Evolutionary conservation across 2,113 vertebrate species (phyloP).

Genomic region (Carassius carassius): DNA sequence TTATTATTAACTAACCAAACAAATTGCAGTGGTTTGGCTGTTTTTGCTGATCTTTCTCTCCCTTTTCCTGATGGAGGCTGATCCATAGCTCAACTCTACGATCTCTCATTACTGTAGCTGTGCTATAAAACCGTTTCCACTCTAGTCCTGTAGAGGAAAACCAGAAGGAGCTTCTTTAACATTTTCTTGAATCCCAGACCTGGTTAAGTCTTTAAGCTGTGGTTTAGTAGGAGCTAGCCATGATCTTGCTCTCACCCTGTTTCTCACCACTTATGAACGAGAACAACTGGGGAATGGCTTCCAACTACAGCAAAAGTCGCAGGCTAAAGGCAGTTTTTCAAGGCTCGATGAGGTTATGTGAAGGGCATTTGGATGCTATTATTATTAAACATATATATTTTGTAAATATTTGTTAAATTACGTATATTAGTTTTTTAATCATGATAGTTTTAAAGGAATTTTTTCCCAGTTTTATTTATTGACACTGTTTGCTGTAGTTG

Average conservation of each 20-base stretch:
- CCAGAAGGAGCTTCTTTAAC: constrained; percentile 72
- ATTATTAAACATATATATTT: too few relatives aligned
- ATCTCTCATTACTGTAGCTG: constrained; percentile 57
- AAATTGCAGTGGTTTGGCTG: constrained; percentile 63
- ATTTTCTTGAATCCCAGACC: constrained; percentile 69
- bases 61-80: constrained; percentile 65
- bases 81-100: constrained; percentile 41
- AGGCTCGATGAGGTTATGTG: too few relatives aligned
- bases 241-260: constrained; percentile 56
- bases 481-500: constrained; percentile 59
- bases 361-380: too few relatives aligned
- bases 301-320: constrained; percentile 63
- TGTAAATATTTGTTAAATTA: too few relatives aligned
- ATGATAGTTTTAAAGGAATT: background rate
- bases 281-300: constrained; percentile 47
- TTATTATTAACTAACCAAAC: constrained; percentile 43
- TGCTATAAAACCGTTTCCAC: constrained; percentile 50
- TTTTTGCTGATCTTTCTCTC: constrained; percentile 60
- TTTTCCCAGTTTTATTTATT: too few relatives aligned
- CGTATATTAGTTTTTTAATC: background rate
- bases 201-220: constrained; percentile 63
- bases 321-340: background rate
- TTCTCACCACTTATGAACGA: constrained; percentile 50
- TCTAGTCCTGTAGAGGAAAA: constrained; percentile 70
- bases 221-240: constrained; percentile 67